Evolutionary conservation across 2,113 vertebrate genomes (phyloP), one percentile per base, ranked within the genome.

Genomic region (Echinops telfairi): DNA sequence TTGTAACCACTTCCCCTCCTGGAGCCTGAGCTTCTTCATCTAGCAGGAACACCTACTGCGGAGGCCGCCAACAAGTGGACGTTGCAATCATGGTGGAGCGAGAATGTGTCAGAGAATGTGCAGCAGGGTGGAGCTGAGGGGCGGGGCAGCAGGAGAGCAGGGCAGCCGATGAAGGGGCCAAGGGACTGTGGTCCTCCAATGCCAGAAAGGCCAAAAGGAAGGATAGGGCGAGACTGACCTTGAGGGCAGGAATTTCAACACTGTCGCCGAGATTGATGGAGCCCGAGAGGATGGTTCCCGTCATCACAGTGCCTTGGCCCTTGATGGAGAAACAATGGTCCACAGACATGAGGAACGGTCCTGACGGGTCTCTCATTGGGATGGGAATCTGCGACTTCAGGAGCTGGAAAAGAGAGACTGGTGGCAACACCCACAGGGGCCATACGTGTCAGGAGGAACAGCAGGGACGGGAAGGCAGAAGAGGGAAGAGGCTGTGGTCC

Each of bases 261-360:
- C 89, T 99, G 98, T 99, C 99, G 25, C 99, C 99, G 31, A 99
- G 98, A 91, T 97, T 98, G 97, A 99, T 95, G 36, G 99, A 98
- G 95, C 99, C 99, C 93, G 99, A 99, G 96, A 99, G 99, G 97
- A 99, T 96, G 92, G 99, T 99, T 47, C 99, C 99, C 15, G 99
- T 99, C 99, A 99, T 99, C 97, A 99, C 99, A 0, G 99, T 99
- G 96, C 99, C 99, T 96, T 99, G 99, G 97, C 99, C 99, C 66
- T 98, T 99, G 97, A 99, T 99, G 94, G 99, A 99, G 98, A 99
- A 99, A 96, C 99, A 99, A 96, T 99, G 99, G 97, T 99, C 99
- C 6, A 99, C 99, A 9, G 99, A 99, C 99, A 99, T 99, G 64
- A 99, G 98, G 77, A 99, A 98, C 27, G 98, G 97, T 78, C 99